A percentile compares a stretch with the other conserved stretches of the same genome.
These are phyloP conservation scores for Himantopus leucocephalus DNA, from an alignment of 2,113 vertebrate genomes.

Conservation along the genomic window DNA sequence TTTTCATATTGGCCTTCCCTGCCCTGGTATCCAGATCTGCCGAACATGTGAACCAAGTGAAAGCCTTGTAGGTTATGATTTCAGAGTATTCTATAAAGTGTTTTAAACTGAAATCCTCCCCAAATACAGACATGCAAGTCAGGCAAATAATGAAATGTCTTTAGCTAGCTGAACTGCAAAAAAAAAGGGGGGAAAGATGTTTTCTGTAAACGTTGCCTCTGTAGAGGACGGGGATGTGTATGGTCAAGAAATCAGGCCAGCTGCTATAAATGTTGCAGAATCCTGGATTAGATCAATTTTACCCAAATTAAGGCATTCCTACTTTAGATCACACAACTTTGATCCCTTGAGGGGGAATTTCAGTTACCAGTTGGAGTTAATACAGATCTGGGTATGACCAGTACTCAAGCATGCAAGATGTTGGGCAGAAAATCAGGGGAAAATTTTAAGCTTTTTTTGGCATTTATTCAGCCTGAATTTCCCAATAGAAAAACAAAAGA, in stretches of 20 bases:
- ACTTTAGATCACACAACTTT: not conserved
- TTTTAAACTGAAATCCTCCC: not conserved
- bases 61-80: not conserved
- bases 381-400: not conserved
- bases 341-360: not conserved
- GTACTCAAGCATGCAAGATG: not conserved
- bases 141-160: not conserved
- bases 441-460: not conserved
- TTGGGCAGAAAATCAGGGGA: slow-evolving; percentile 20
- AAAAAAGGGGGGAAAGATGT: not conserved
- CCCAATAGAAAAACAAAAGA: slow-evolving; percentile 24
- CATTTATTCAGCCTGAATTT: slow-evolving; percentile 21
- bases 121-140: not conserved
- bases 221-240: not conserved
- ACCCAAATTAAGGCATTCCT: slow-evolving; percentile 15
- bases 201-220: not conserved
- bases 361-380: not conserved
- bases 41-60: not conserved
- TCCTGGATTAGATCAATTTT: not conserved
- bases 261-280: not conserved
- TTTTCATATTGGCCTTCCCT: not conserved
- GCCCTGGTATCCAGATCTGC: slow-evolving; percentile 1
- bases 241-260: not conserved
- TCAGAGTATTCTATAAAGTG: not conserved
- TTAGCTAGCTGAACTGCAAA: not conserved